Percentiles rank a stretch among this genome's conserved stretches.
phyloP scores from a whole-genome alignment of 1,140 invertebrate species.

The Ooceraea biroi region DNA sequence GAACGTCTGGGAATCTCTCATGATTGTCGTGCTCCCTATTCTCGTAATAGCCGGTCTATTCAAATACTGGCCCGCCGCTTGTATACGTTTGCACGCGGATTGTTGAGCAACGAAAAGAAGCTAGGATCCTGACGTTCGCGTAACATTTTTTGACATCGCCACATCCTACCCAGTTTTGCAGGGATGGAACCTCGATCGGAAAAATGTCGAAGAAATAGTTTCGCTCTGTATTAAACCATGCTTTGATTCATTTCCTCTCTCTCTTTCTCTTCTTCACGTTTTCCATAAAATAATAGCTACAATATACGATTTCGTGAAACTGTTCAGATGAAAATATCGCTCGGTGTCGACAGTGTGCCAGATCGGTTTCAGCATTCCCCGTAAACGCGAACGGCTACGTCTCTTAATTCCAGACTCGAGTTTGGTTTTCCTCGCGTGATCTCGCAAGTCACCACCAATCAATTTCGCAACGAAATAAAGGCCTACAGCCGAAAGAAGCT shows the following conservation, averaged over 20 bases:
- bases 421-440: slow-evolving; percentile 3
- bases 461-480: neutral
- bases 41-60: slow-evolving; percentile 82
- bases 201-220: neutral
- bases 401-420: neutral
- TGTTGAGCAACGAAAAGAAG: slow-evolving; percentile 78
- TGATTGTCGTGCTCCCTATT: slow-evolving; percentile 84
- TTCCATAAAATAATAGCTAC: neutral
- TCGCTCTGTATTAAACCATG: neutral
- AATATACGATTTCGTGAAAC: neutral
- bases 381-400: neutral
- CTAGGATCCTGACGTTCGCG: slow-evolving; percentile 43
- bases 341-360: neutral
- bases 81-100: slow-evolving; percentile 79
- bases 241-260: neutral
- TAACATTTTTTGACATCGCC: slow-evolving; percentile 40
- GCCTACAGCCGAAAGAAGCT: neutral
- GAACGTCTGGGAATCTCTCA: slow-evolving; percentile 84
- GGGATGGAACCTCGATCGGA: slow-evolving; percentile 2
- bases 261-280: neutral
- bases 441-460: neutral
- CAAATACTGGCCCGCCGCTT: slow-evolving; percentile 78
- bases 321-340: neutral
- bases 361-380: neutral
- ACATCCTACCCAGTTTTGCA: slow-evolving; percentile 34